Evolutionary conservation across 1,140 invertebrate species (phyloP).

Genomic region (Pentalonia nigronervosa): DNA sequence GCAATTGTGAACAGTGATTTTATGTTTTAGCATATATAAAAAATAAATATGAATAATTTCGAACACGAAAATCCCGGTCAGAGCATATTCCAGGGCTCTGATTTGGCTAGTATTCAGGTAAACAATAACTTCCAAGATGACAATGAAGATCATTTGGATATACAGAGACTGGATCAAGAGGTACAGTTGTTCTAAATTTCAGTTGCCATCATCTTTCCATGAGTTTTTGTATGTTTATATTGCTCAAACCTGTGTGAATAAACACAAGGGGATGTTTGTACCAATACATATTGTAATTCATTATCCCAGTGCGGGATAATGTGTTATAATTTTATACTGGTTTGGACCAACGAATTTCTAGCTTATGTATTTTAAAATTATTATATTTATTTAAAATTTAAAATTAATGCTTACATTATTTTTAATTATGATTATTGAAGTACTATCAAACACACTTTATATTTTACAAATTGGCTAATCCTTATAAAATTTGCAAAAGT

Average conservation of each 20-base stretch:
- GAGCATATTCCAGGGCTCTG: slow-evolving; percentile 47
- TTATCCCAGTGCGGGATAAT: no score
- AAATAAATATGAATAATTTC: slow-evolving; percentile 39
- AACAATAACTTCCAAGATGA: slow-evolving; percentile 52
- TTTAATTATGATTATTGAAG: background rate
- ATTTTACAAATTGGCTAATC: background rate
- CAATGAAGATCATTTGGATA: slow-evolving; percentile 47
- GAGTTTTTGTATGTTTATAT: background rate
- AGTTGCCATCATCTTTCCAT: background rate
- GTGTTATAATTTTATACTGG: no score
- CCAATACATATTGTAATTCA: no score
- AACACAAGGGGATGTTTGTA: no score
- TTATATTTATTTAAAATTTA: background rate
- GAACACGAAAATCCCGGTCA: slow-evolving; percentile 35
- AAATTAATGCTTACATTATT: background rate
- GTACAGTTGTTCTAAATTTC: background rate
- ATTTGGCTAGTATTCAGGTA: slow-evolving; percentile 43
- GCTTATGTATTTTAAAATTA: background rate
- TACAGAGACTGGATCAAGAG: slow-evolving; percentile 39
- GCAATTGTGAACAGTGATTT: background rate
- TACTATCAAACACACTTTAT: background rate
- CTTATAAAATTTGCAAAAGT: background rate
- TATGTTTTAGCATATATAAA: background rate
- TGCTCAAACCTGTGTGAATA: background rate
- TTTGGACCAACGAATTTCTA: no score